Conservation (phyloP, 37 sponge, comb jelly and placozoan genomes). For the Spongilla lacustris region DNA sequence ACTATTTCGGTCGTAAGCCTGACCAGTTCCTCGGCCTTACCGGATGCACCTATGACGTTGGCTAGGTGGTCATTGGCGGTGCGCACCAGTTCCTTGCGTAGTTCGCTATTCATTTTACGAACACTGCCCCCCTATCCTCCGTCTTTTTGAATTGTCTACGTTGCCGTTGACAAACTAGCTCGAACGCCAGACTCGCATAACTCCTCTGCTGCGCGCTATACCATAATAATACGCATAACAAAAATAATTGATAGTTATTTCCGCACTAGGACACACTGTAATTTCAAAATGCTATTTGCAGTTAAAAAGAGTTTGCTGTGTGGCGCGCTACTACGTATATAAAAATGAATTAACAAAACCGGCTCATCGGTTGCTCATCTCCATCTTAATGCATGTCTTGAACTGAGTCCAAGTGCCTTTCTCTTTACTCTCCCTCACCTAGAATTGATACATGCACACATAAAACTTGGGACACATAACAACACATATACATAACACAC, state of each 20-base stretch:
- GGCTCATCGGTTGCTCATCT: conserved; percentile 58
- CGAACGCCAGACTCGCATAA: not conserved
- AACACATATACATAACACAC: not conserved
- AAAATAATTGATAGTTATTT: conserved; percentile 17
- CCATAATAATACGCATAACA: conserved; percentile 2
- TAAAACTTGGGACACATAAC: not conserved
- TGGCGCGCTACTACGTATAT: not conserved
- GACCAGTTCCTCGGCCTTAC: conserved; percentile 68
- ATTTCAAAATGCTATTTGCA: conserved; percentile 5
- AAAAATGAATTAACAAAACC: not conserved
- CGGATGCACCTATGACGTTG: conserved; percentile 46
- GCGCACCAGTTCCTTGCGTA: conserved; percentile 37
- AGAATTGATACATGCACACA: not conserved
- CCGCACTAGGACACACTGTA: conserved; percentile 3
- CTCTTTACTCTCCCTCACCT: conserved; percentile 69
- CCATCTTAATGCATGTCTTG: conserved; percentile 75
- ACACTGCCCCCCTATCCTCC: not conserved
- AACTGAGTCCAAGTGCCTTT: conserved; percentile 68
- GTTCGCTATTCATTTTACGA: not conserved
- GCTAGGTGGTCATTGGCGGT: conserved; percentile 42
- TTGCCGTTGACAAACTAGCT: not conserved
- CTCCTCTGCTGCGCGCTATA: not conserved
- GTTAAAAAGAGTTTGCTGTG: conserved; percentile 6
- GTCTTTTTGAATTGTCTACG: not conserved
- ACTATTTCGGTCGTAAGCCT: conserved; percentile 63